Percentiles rank a stretch among this genome's conserved stretches.
Evolutionary conservation across 2,797 vertebrate species (phyloP).

Genomic region (Eulemur rubriventer): DNA sequence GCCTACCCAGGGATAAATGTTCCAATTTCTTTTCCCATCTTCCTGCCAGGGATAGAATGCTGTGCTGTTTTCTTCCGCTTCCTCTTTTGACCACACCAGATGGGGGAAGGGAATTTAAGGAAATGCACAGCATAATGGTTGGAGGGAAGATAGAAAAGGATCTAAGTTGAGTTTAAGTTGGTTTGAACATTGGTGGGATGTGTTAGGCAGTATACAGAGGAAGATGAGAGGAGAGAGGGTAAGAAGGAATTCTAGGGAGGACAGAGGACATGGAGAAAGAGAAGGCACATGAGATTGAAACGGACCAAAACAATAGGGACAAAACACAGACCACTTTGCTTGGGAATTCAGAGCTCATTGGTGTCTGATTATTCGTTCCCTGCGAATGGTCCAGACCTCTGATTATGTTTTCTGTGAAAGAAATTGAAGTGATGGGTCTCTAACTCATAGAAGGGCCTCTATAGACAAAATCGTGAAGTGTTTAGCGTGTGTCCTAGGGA

Average conservation of each 20-base stretch:
- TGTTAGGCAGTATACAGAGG: not conserved
- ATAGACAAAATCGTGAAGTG: not conserved
- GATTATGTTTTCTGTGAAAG: constrained; percentile 3
- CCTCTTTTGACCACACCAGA: not conserved
- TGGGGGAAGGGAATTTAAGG: not conserved
- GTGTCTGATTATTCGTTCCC: not conserved
- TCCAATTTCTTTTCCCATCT: not conserved
- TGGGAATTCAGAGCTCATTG: not conserved
- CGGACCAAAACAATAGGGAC: not conserved
- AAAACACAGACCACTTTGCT: not conserved
- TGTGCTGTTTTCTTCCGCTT: not conserved
- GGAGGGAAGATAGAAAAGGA: not conserved
- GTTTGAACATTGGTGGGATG: not conserved
- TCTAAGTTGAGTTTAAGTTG: not conserved
- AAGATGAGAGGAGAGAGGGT: too few species aligned
- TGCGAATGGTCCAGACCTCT: not conserved
- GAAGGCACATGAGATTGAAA: not conserved
- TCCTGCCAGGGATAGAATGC: not conserved
- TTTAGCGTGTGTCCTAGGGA: not conserved
- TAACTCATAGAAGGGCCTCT: not conserved
- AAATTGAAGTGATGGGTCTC: not conserved
- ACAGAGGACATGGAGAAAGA: not conserved
- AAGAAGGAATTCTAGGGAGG: not conserved
- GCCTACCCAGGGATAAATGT: too few species aligned
- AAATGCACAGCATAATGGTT: not conserved